These are phyloP conservation scores for Thalpophila matura DNA, from an alignment of 2,888 invertebrate genomes.

Conservation along the genomic window DNA sequence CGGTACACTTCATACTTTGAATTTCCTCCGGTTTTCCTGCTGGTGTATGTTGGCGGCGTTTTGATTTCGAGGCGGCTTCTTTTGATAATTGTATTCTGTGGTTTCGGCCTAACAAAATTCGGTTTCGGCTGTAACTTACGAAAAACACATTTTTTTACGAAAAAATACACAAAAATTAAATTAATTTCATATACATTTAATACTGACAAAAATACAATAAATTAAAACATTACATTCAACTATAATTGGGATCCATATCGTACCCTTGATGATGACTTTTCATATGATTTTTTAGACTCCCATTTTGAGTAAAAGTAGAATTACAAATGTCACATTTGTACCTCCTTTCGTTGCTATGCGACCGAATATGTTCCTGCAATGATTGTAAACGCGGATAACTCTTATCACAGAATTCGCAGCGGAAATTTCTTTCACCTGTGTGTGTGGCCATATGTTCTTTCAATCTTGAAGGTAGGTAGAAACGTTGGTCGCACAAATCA, in stretches of 20 bases:
- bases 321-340: conserved; percentile 89
- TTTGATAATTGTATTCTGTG: too few relatives aligned
- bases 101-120: too few relatives aligned
- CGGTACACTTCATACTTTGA: too few relatives aligned
- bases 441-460: conserved; percentile 89
- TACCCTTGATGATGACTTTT: conserved; percentile 87
- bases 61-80: too few relatives aligned
- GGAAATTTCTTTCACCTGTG: conserved; percentile 87
- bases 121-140: too few relatives aligned
- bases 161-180: conserved; percentile 14
- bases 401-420: conserved; percentile 91
- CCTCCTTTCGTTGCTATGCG: conserved; percentile 88
- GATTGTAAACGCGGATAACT: conserved; percentile 90
- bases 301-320: conserved; percentile 89
- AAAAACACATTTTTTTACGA: too few relatives aligned
- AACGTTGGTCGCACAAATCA: conserved; percentile 83
- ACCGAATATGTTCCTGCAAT: conserved; percentile 90
- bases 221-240: conserved; percentile 39
- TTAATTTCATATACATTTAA: conserved; percentile 51
- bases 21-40: too few relatives aligned
- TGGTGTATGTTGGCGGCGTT: too few relatives aligned
- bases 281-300: conserved; percentile 90
- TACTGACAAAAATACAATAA: conserved; percentile 47
- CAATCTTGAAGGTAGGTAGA: conserved; percentile 84
- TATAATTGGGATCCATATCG: conserved; percentile 73